These are phyloP conservation scores for Schizopygopsis pylzovi DNA, from an alignment of 2,797 vertebrate species.

Conservation along the genomic window DNA sequence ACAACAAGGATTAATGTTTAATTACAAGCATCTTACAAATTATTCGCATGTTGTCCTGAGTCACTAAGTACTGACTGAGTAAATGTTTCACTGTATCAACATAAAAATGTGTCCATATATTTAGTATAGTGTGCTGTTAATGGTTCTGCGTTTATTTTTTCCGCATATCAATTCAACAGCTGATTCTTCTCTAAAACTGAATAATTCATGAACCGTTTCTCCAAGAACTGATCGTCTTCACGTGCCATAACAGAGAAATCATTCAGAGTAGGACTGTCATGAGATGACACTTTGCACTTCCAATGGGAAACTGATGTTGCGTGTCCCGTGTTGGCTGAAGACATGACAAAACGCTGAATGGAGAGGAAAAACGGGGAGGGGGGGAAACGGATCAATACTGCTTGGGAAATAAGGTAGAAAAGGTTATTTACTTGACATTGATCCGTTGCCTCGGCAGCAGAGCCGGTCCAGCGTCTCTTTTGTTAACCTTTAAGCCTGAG, in stretches of 20 bases:
- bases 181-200: constrained; percentile 15
- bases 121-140: background rate
- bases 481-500: constrained; percentile 99
- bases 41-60: background rate
- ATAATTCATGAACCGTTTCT: constrained; percentile 24
- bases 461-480: constrained; percentile 98
- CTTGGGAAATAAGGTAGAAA: constrained; percentile 99
- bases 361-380: constrained; percentile 67
- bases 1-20: background rate
- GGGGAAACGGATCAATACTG: constrained; percentile 92
- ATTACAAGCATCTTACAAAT: background rate
- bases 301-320: constrained; percentile 80
- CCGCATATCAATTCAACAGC: background rate
- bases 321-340: constrained; percentile 72
- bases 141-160: background rate
- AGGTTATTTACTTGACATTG: constrained; percentile 99
- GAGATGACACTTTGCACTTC: constrained; percentile 82
- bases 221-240: background rate
- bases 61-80: background rate
- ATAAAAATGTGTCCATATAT: background rate
- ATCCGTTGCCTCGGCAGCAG: constrained; percentile 89
- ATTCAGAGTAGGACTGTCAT: constrained; percentile 81
- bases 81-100: background rate
- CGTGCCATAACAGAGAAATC: constrained; percentile 44
- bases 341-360: constrained; percentile 86